phyloP scores from a whole-genome alignment of 2,797 vertebrate genomes.

The Schizopygopsis pylzovi region DNA sequence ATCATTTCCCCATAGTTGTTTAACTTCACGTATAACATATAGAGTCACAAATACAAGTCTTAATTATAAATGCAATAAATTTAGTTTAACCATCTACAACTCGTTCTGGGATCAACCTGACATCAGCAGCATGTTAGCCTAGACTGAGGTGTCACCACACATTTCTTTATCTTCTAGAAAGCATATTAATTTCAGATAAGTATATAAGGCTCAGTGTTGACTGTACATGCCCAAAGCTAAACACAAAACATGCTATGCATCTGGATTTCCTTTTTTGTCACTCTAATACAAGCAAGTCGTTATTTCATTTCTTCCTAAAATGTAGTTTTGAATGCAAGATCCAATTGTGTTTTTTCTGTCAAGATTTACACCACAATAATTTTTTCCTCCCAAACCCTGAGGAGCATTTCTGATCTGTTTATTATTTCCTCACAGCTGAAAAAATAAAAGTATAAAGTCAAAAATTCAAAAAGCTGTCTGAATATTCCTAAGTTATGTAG shows the following conservation, averaged over 20 bases:
- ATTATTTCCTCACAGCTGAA: conserved; percentile 39
- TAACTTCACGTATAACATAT: background rate
- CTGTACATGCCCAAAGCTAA: background rate
- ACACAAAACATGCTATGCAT: background rate
- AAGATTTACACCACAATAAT: conserved; percentile 3
- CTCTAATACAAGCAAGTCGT: conserved; percentile 9
- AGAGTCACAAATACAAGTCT: background rate
- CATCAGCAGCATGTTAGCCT: conserved; percentile 14
- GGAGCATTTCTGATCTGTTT: conserved; percentile 43
- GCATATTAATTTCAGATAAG: background rate
- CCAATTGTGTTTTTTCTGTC: background rate
- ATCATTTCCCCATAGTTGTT: background rate
- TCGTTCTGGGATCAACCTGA: background rate
- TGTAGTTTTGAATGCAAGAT: background rate
- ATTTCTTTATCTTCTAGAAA: background rate
- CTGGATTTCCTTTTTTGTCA: background rate
- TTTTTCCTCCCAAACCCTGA: conserved; percentile 30
- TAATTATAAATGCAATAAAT: background rate
- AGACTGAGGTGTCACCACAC: background rate
- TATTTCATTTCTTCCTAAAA: conserved; percentile 14
- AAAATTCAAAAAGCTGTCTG: conserved; percentile 1
- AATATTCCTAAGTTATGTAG: conserved; percentile 3
- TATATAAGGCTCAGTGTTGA: background rate
- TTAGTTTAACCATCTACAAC: background rate
- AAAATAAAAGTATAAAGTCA: conserved; percentile 2